A percentile compares a stretch with the other conserved stretches of the same genome.
phyloP scores from a whole-genome alignment of 2,797 vertebrate genomes.

The Myoxocephalus aenaeus region DNA sequence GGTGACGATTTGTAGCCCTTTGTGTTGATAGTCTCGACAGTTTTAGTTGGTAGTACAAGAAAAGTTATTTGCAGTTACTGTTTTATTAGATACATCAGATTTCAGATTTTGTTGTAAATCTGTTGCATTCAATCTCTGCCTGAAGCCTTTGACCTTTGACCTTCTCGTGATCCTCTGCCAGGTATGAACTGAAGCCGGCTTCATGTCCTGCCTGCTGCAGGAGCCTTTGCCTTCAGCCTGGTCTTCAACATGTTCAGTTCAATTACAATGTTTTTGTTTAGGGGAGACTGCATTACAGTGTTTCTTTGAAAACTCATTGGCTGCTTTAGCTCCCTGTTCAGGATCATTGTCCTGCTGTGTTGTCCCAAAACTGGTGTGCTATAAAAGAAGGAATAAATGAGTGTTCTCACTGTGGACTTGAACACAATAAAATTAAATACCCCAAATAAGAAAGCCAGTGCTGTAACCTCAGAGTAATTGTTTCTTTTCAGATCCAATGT shows the following conservation, averaged over 20 bases:
- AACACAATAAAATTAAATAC: not conserved
- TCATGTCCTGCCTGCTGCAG: no score
- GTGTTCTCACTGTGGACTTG: no score
- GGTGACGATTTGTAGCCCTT: not conserved
- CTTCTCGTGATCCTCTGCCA: not conserved
- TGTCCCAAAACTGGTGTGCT: not conserved
- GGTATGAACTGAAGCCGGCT: no score
- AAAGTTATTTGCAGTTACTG: not conserved
- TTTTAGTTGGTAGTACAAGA: not conserved
- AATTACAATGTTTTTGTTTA: no score
- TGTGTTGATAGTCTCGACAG: not conserved
- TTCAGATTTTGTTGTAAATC: not conserved
- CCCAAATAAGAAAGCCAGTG: not conserved
- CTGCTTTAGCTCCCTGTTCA: not conserved
- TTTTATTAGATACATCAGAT: not conserved
- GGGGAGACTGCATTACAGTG: no score
- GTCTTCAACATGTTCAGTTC: no score
- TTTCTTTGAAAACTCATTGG: no score
- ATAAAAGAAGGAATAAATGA: no score
- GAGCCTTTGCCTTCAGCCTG: no score
- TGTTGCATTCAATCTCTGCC: not conserved
- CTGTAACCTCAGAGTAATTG: not conserved
- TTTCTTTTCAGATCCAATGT: constrained; percentile 6
- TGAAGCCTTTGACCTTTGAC: not conserved
- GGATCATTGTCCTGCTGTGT: not conserved